These are phyloP conservation scores for Pterocles burchelli DNA, from an alignment of 2,113 vertebrate genomes.

Conservation along the genomic window DNA sequence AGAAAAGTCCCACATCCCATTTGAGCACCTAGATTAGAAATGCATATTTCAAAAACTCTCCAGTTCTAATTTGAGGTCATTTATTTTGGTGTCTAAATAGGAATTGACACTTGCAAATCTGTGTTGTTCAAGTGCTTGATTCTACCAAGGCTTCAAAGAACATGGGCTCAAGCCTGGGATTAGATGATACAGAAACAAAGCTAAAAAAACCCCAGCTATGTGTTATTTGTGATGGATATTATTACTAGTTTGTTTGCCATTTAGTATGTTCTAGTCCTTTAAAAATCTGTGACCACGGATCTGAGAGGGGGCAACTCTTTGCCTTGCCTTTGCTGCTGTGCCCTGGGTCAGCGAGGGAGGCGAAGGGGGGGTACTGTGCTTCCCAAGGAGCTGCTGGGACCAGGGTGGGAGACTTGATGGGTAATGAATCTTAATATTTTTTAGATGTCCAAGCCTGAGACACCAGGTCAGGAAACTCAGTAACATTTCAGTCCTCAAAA, in stretches of 20 bases:
- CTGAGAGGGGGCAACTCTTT: neutral
- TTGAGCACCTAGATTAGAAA: neutral
- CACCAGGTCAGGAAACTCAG: neutral
- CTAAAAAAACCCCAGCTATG: neutral
- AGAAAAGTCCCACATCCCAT: neutral
- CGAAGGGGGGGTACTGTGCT: accelerated
- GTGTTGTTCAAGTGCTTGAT: neutral
- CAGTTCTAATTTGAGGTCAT: neutral
- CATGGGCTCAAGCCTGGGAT: neutral
- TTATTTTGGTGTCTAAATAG: neutral
- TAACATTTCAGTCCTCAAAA: neutral
- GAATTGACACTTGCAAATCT: neutral
- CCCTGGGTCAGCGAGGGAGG: too few species aligned
- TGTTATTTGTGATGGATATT: neutral
- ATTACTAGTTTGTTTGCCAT: neutral
- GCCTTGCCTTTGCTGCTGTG: neutral
- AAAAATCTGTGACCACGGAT: neutral
- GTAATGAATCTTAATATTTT: neutral
- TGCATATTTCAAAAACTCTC: neutral
- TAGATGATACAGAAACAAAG: neutral
- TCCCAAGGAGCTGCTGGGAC: neutral
- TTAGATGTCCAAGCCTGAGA: neutral
- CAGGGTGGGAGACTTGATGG: neutral
- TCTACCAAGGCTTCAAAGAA: neutral
- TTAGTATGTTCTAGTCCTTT: neutral